Conservation (phyloP, 2,797 vertebrate genomes). For the Centropyge bicolor region DNA sequence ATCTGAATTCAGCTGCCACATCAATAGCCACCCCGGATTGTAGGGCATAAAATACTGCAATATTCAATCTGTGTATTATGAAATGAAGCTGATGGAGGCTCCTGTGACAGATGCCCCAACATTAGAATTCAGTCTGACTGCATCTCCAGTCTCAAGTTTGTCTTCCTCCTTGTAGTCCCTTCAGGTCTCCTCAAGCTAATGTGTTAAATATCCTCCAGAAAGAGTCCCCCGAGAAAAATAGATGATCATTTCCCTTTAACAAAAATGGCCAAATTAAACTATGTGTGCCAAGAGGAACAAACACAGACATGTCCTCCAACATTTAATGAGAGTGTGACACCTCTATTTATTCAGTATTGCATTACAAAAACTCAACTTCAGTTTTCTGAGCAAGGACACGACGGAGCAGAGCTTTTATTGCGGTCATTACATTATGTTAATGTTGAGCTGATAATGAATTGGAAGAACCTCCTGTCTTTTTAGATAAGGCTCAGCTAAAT, state of each 20-base stretch:
- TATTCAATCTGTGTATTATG: slow-evolving; percentile 26
- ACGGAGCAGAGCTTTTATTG: neutral
- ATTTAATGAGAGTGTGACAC: slow-evolving; percentile 10
- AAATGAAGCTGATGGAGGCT: slow-evolving; percentile 26
- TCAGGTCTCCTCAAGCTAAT: slow-evolving; percentile 28
- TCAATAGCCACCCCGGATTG: slow-evolving; percentile 21
- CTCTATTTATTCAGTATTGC: slow-evolving; percentile 8
- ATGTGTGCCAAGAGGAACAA: slow-evolving; percentile 4
- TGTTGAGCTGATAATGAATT: slow-evolving; percentile 43
- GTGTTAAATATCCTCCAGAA: slow-evolving; percentile 30
- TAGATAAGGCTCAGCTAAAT: slow-evolving; percentile 44
- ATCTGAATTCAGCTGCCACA: slow-evolving; percentile 41
- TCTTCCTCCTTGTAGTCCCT: neutral
- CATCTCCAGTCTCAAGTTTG: neutral
- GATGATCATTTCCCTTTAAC: slow-evolving; percentile 17
- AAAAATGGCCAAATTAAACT: slow-evolving; percentile 24
- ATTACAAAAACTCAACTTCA: neutral
- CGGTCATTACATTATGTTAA: slow-evolving; percentile 47
- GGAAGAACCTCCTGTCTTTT: slow-evolving; percentile 34
- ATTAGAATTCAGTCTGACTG: neutral
- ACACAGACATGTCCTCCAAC: slow-evolving; percentile 10
- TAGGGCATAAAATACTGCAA: slow-evolving; percentile 32
- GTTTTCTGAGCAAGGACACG: slow-evolving; percentile 28
- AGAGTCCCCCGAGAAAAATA: neutral
- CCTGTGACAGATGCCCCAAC: neutral